phyloP scores from a whole-genome alignment of 2,113 vertebrate species.

The Corythaixoides concolor region DNA sequence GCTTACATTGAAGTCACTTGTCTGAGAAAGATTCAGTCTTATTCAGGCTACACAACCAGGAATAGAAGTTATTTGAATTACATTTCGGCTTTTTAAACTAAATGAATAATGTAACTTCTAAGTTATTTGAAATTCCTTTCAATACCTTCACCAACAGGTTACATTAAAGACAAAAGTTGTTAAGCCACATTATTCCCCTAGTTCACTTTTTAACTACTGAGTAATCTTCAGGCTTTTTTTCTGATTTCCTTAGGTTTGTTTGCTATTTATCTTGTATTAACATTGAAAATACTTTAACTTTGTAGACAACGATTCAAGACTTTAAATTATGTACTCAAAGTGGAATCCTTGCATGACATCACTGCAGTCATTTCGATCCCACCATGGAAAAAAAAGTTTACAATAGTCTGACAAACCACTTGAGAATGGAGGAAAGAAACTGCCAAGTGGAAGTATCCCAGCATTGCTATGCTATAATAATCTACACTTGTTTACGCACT shows the following conservation, averaged over 20 bases:
- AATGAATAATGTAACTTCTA: not conserved
- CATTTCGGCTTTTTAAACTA: not conserved
- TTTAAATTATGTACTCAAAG: not conserved
- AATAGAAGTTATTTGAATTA: not conserved
- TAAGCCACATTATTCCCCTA: not conserved
- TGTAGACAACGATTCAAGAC: not conserved
- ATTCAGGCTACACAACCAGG: not conserved
- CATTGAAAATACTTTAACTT: not conserved
- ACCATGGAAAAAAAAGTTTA: not conserved
- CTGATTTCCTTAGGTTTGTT: not conserved
- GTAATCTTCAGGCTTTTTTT: not conserved
- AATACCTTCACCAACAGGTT: not conserved
- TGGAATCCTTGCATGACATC: not conserved
- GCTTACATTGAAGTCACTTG: not conserved
- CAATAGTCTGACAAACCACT: not conserved
- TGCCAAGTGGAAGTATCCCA: not conserved
- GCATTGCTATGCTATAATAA: not conserved
- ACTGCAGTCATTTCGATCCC: not conserved
- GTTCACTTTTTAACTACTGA: not conserved
- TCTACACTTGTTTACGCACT: not conserved
- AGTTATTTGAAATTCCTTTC: not conserved
- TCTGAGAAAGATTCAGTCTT: not conserved
- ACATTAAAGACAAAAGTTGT: not conserved
- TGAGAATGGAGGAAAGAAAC: slow-evolving; percentile 1
- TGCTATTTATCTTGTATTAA: not conserved